Evolutionary conservation across 1,140 invertebrate species (phyloP), one percentile per base, ranked within the genome.

Genomic region (Drosophila ohnishii): DNA sequence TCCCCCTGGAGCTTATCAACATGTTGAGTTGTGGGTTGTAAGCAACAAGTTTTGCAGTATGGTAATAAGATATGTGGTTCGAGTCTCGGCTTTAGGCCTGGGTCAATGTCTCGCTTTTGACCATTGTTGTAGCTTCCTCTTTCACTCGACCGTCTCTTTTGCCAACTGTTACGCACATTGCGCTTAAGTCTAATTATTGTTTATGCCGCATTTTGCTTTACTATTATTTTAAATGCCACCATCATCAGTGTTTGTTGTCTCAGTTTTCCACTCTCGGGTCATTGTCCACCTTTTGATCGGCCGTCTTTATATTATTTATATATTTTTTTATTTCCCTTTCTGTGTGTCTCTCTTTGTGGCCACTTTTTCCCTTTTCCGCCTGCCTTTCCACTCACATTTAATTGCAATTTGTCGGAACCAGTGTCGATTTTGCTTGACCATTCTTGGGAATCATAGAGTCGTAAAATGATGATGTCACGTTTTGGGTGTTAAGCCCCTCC

Each of bases 171-270:
- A 87, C 84, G 83, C 83, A 86, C 78, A 71, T 70, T 80, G 83
- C 83, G 76, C 75, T 86, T 72, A 69, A 60, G 63, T 75, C 79
- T 83, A 86, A 87, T 86, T 86, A 80, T 79, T 86, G 84, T 86
- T 87, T 83, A 83, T 66, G 58, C 72, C 65, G 34, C 83, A 76
- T 67, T 55, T 86, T 71, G 62, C 69, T 61, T 69, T 60, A 58
- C 76, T 58, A 86, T 83, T 88, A 80, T 74, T 70, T 77, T 83
- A 86, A 86, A 66, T 70, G 34, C 79, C 56, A 58, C 78, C 76
- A 79, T 66, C 53, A 71, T 48, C 35, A 55, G 34, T 35, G 48
- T 2, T 16, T 30, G 50, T 22, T 37, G 72, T 64, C 53, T 74
- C 45, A 64, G 70, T 64, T 74, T 66, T 72, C 75, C 79, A 65